These are phyloP conservation scores for Xiphophorus hellerii DNA, from an alignment of 2,113 vertebrate species.

Conservation along the genomic window DNA sequence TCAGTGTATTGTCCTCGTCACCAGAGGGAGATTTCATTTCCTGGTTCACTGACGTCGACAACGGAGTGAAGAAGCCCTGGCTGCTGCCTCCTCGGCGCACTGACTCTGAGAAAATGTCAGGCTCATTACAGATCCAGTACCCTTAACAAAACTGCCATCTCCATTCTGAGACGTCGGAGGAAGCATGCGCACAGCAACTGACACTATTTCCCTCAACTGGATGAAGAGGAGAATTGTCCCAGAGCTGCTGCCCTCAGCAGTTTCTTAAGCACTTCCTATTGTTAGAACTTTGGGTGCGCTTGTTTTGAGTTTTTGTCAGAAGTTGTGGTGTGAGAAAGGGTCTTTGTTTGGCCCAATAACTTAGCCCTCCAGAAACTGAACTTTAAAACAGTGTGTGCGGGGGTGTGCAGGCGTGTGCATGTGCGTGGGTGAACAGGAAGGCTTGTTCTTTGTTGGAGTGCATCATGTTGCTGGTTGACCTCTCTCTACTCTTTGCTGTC, in stretches of 20 bases:
- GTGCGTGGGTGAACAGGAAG: slow-evolving; percentile 18
- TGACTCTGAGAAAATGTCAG: slow-evolving; percentile 48
- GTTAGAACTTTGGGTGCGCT: slow-evolving; percentile 42
- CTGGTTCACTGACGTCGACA: slow-evolving; percentile 31
- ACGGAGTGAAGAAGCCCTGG: slow-evolving; percentile 19
- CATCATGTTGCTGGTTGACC: slow-evolving; percentile 49
- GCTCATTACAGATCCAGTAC: slow-evolving; percentile 53
- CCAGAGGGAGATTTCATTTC: slow-evolving; percentile 45
- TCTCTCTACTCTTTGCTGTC: slow-evolving; percentile 20
- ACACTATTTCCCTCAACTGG: not conserved
- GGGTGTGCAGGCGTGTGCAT: too few relatives aligned
- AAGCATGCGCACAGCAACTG: slow-evolving; percentile 15
- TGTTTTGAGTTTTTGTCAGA: slow-evolving; percentile 56
- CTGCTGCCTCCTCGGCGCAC: slow-evolving; percentile 18
- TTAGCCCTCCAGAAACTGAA: slow-evolving; percentile 38
- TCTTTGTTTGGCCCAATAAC: slow-evolving; percentile 61
- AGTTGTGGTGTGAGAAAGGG: slow-evolving; percentile 53
- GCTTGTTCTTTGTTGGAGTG: slow-evolving; percentile 58
- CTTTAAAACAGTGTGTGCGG: slow-evolving; percentile 5
- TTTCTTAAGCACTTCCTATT: slow-evolving; percentile 65
- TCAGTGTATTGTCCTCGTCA: slow-evolving; percentile 18
- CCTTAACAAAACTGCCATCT: slow-evolving; percentile 40
- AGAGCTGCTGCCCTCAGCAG: slow-evolving; percentile 53
- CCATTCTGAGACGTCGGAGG: slow-evolving; percentile 10
- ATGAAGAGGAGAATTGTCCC: slow-evolving; percentile 64